Base-by-base conservation (phyloP, 1,140 invertebrate species). In the Brachionus sp. region DNA sequence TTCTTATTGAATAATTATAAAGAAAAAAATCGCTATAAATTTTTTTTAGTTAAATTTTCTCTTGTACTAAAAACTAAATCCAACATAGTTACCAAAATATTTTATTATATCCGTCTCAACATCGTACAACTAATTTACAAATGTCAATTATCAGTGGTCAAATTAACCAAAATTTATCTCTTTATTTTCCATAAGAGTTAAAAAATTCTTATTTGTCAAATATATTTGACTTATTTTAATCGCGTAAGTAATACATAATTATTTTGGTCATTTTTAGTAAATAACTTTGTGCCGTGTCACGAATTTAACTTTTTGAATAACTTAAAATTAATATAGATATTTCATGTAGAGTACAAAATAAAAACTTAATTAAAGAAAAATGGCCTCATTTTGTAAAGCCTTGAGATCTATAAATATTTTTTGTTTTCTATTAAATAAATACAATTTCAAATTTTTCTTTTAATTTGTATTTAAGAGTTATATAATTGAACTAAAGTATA, bases 81-180 rank as follows among this genome's bases (percentile, higher is more conserved):
- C 50, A 57, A 57, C 50, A 57, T 57, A 57, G 50, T 57, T 23
- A 57, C 50, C 50, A 57, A 57, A 57, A 57, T 57, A 57, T 57
- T 57, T 57, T 57, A n/a, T 25, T 57, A 7, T 57, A 57, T 57
- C 50, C 50, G 19, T 10, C n/a, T 57, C 50, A 5, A 57, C 50
- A 57, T 57, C 50, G 50, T 25, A 57, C 50, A 50, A 50, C 16
- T 57, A 57, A 57, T 57, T 57, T 57, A 57, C 16, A 57, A 57
- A 57, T 57, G 50, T 57, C 50, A 57, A 9, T 57, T 57, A 1
- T 57, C 50, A 57, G 50, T 57, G 50, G 50, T 57, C 50, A 57
- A 57, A 10, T 19, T 9, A 57, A 57, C 50, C 16, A 57, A 50
- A 50, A 25, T 57, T 57, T 57, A 57, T 57, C 50, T 57, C 50